Percentiles rank a stretch among this genome's conserved stretches.
Evolutionary conservation across 2,797 vertebrate species (phyloP).

Genomic region (Pogoniulus pusillus): DNA sequence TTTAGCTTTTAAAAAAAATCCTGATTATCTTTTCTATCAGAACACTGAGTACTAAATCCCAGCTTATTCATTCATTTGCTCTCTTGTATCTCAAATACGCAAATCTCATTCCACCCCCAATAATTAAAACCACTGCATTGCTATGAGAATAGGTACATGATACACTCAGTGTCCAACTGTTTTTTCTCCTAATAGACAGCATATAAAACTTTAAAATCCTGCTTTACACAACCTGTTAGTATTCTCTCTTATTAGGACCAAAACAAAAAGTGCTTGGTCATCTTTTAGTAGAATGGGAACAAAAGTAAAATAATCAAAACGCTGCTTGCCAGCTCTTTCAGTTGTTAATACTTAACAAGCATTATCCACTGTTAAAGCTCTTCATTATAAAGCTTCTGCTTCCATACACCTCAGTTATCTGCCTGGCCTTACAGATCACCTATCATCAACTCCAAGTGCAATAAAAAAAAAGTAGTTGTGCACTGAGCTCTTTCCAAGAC

Average conservation of each 20-base stretch:
- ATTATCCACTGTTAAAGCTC: not conserved
- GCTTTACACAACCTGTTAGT: not conserved
- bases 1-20: not conserved
- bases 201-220: not conserved
- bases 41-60: not conserved
- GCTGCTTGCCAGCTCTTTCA: not conserved
- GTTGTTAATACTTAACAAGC: not conserved
- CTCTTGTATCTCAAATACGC: not conserved
- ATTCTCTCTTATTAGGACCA: not conserved
- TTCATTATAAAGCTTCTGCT: not conserved
- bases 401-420: not conserved
- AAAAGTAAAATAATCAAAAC: not conserved
- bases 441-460: not conserved
- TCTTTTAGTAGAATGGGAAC: not conserved
- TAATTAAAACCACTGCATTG: not conserved
- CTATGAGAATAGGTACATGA: not conserved
- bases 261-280: not conserved
- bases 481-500: not conserved
- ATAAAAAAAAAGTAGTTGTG: not conserved
- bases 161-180: not conserved
- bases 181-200: not conserved
- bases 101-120: not conserved
- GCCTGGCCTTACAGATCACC: not conserved
- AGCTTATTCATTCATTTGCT: not conserved
- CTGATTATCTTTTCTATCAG: not conserved